These are phyloP conservation scores for Apamea epomidion DNA, from an alignment of 2,888 invertebrate genomes.

Conservation along the genomic window DNA sequence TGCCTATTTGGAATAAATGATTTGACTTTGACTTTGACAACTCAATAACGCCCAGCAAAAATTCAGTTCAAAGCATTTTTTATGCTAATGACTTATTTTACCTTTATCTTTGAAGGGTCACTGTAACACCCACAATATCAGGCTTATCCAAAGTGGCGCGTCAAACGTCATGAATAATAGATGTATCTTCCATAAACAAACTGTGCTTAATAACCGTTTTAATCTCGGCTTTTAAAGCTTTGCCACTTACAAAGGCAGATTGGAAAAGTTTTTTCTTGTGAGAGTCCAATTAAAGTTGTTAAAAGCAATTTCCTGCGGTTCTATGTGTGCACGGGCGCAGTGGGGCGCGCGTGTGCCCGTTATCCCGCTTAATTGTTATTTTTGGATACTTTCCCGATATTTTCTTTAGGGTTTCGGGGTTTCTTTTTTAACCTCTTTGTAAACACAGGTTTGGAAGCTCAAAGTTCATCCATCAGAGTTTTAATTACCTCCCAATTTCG, in stretches of 20 bases:
- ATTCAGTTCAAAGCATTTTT: conserved; percentile 21
- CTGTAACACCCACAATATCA: conserved; percentile 33
- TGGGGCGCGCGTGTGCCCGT: conserved; percentile 54
- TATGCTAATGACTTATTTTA: conserved; percentile 32
- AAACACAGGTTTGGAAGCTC: conserved; percentile 18
- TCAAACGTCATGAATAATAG: conserved; percentile 62
- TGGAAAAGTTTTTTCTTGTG: conserved; percentile 89
- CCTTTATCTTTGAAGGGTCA: conserved; percentile 41
- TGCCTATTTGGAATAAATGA: not conserved
- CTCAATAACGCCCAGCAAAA: not conserved
- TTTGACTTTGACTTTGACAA: not conserved
- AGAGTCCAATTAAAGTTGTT: conserved; percentile 89
- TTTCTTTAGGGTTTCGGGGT: conserved; percentile 35
- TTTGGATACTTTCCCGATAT: conserved; percentile 65
- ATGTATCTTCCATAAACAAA: conserved; percentile 73
- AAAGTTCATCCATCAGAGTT: conserved; percentile 28
- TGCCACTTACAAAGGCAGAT: conserved; percentile 86
- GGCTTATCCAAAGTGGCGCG: conserved; percentile 54
- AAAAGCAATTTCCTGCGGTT: conserved; percentile 85
- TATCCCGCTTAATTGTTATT: conserved; percentile 68
- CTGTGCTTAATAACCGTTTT: conserved; percentile 79
- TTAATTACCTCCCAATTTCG: not conserved
- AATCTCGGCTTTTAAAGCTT: conserved; percentile 82
- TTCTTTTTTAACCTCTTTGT: conserved; percentile 33
- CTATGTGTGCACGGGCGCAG: conserved; percentile 77